Evolutionary conservation across 2,888 invertebrate species (phyloP), one percentile per base, ranked within the genome.

Genomic region (Nomada flava): DNA sequence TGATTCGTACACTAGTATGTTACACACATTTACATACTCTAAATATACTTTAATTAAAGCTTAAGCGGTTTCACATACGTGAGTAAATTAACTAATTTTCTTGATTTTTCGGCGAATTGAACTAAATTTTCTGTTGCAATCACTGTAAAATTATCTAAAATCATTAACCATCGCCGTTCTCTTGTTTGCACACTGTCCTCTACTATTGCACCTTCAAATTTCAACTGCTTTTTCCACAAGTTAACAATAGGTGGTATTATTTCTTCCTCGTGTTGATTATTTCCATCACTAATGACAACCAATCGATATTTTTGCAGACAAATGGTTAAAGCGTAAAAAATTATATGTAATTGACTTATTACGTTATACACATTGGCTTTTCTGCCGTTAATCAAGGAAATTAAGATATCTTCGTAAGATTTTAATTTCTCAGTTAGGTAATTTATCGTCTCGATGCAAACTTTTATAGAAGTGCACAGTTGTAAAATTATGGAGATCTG

Each of bases 401-500:
- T 67, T 53, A 88, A 29, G 2, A 53, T 3, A 18, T 36, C 15
- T 55, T 67, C 77, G 13, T 80, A 59, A 0, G 55, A 44, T 65
- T 81, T 59, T 44, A 88, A 9, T 55, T 68, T 81, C 0, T 1
- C 7, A 2, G 71, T 78, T 52, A 88, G 64, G 53, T 75, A 71
- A 69, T 85, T 77, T 44, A 82, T 83, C 2, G 62, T 64, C 23
- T 83, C 77, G 2, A 72, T 52, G 29, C 88, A 88, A 60, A 89
- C 62, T 15, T 72, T 52, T 36, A 68, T 62, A 2, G 79, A 83
- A 52, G 64, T 77, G 55, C 89, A 88, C 2, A 89, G 67, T 50
- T 89, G 77, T 26, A 87, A 50, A 44, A 88, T 67, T 44, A 90
- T 83, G 11, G 73, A 57, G 23, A 84, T 60, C 1, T 79, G 88